Base-by-base conservation (phyloP, 2,797 vertebrate genomes). In the Etheostoma perlongum region DNA sequence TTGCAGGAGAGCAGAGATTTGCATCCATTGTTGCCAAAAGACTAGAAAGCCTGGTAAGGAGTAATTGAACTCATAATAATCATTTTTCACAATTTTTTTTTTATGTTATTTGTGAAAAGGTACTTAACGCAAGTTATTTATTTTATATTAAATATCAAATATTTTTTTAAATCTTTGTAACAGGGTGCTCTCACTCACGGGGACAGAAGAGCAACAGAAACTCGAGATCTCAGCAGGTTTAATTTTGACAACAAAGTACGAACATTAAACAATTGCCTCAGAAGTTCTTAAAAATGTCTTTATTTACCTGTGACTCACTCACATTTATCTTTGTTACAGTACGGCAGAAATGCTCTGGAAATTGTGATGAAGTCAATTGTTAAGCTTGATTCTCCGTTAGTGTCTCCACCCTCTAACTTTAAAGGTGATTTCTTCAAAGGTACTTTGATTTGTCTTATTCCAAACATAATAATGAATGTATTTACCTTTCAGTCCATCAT, bases 361-460 rank as follows among this genome's bases (percentile, higher is more conserved):
- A 99, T 99, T 13, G 98, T 99, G 58, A 99, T 99, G 98, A 99
- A 99, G 90, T 99, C 98, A 2, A 99, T 99, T 47, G 98, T 99
- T 54, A 99, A 96, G 92, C 93, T 99, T 4, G 98, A 99, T 67
- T 81, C 95, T 23, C 97, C 98, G 0, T 91, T 99, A 74, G 98
- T 99, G 47, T 95, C 97, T 0, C 96, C 98, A 0, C 97, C 98
- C 72, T 92, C 96, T 46, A 91, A 97, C 81, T 99, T 98, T 85
- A 96, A 96, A 81, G 98, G 98, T 62, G 97, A 99, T 91, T 99
- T 99, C 91, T 99, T 99, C 88, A 99, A 98, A 97, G 98, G 98
- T 98, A 88, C 27, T 48, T 63, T 78, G 55, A 70, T 40, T 72
- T 27, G 4, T 47, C 4, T 15, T 21, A 5, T 27, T 71, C 36